These are phyloP conservation scores for Rostratula benghalensis DNA, from an alignment of 2,113 vertebrate species.

Conservation along the genomic window DNA sequence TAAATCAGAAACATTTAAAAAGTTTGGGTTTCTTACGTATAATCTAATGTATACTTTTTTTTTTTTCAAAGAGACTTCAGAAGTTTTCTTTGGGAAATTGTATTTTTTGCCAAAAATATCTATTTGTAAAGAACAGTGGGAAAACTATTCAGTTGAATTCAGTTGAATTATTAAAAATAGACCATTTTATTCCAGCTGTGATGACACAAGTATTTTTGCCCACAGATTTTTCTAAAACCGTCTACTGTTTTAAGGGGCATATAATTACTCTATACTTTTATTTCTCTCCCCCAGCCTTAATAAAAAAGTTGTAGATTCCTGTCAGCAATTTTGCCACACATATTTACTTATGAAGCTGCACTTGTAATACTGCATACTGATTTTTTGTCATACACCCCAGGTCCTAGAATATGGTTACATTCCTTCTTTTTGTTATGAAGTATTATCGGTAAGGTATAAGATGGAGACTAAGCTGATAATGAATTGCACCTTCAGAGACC, in stretches of 20 bases:
- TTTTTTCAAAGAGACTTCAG: neutral
- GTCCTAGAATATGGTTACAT: neutral
- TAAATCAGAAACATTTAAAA: neutral
- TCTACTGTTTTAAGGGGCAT: neutral
- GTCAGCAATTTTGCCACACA: neutral
- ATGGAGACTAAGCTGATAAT: neutral
- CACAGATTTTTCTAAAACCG: neutral
- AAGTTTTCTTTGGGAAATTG: neutral
- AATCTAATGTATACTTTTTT: neutral
- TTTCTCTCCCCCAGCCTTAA: neutral
- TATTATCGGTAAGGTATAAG: neutral
- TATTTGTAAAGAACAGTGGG: neutral
- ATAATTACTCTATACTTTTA: neutral
- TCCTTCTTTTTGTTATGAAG: neutral
- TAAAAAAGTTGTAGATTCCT: neutral
- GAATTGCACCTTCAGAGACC: neutral
- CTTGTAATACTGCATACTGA: neutral
- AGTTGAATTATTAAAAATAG: neutral
- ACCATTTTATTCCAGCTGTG: neutral
- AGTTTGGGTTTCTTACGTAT: neutral
- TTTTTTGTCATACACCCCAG: neutral
- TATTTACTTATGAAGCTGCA: neutral
- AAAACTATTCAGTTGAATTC: neutral
- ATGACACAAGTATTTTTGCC: neutral
- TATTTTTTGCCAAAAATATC: neutral